phyloP scores from a whole-genome alignment of 2,797 vertebrate species.

The Gila robusta region DNA sequence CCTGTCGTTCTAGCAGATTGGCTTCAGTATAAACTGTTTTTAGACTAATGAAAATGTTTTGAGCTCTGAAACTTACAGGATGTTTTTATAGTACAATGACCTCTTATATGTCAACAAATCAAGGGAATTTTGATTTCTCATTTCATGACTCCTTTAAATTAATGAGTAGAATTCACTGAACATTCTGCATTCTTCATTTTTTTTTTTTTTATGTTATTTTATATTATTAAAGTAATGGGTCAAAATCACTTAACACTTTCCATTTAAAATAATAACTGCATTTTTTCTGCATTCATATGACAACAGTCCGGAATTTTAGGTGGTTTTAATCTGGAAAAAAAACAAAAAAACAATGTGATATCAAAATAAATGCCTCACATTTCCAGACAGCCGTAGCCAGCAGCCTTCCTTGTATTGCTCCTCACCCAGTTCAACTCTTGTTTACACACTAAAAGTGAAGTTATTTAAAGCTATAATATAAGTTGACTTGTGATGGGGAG shows the following conservation, averaged over 20 bases:
- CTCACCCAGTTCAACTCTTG: constrained; percentile 28
- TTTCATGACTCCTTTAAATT: too few species aligned
- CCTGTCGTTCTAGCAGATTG: too few species aligned
- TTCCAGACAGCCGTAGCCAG: constrained; percentile 27
- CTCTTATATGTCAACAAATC: too few species aligned
- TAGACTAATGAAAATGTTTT: too few species aligned
- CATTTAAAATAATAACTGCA: neutral
- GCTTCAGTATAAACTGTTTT: too few species aligned
- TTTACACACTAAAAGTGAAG: constrained; percentile 36
- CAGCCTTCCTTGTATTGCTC: constrained; percentile 34
- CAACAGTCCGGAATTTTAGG: neutral
- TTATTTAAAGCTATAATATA: constrained; percentile 48
- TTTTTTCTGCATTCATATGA: neutral
- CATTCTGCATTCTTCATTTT: neutral
- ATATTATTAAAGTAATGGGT: neutral
- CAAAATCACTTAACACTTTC: neutral
- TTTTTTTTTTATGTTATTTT: neutral
- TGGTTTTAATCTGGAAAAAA: neutral
- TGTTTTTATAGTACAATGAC: too few species aligned
- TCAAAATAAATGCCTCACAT: constrained; percentile 23
- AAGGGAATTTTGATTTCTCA: too few species aligned
- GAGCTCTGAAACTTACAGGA: too few species aligned
- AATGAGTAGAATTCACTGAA: neutral
- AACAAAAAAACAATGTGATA: constrained; percentile 1
- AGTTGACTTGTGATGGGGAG: constrained; percentile 36